phyloP scores from a whole-genome alignment of 2,113 vertebrate species.

The Hymenochirus boettgeri region DNA sequence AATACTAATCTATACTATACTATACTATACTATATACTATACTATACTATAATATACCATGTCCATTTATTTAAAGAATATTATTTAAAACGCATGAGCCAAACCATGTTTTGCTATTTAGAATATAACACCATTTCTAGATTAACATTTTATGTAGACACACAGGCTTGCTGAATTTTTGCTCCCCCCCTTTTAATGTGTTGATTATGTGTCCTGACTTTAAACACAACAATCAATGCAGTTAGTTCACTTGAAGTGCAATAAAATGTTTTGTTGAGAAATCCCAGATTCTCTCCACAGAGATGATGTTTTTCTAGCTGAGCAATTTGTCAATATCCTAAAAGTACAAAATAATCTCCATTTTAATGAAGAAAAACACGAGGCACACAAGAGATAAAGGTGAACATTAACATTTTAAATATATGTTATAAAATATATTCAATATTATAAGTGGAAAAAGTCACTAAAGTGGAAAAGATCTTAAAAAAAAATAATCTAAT shows the following conservation, averaged over 20 bases:
- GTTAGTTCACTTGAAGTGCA: constrained; percentile 19
- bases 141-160: not conserved
- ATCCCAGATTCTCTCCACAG: constrained; percentile 14
- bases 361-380: constrained; percentile 35
- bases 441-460: too few relatives aligned
- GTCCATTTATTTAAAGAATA: too few relatives aligned
- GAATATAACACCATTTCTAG: not conserved
- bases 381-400: constrained; percentile 35
- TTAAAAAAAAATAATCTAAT: too few relatives aligned
- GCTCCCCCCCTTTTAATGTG: constrained; percentile 7
- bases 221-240: constrained; percentile 8
- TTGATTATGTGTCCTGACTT: constrained; percentile 23
- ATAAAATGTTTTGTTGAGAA: constrained; percentile 15
- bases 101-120: not conserved
- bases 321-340: constrained; percentile 36
- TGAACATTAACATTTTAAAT: too few relatives aligned
- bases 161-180: not conserved
- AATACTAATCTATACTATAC: too few relatives aligned
- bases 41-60: too few relatives aligned
- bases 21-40: too few relatives aligned
- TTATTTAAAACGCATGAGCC: too few relatives aligned
- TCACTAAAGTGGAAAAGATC: too few relatives aligned
- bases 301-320: constrained; percentile 17
- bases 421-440: too few relatives aligned
- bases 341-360: constrained; percentile 39